Base-by-base conservation (phyloP, 2,888 invertebrate genomes). In the Acheta domesticus region DNA sequence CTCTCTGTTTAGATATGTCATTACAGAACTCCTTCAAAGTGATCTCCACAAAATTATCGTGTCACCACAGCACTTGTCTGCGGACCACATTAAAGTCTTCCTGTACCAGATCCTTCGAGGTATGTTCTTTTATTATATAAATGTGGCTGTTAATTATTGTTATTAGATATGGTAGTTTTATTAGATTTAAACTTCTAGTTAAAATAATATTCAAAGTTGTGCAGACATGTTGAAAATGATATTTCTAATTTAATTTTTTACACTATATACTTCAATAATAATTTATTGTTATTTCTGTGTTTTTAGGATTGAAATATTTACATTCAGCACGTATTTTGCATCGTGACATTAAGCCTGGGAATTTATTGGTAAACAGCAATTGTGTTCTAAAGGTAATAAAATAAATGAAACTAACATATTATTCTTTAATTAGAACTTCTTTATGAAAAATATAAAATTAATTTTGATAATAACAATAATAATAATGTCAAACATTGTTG, bases 11-110 rank as follows among this genome's bases (percentile, higher is more conserved):
- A 99, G 98, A 90, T 99, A 99, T 91, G 98, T 99, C 87, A 96
- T 99, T 89, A 99, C 99, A 84, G 99, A 99, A 90, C 92, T 99
- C 85, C 94, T 99, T 88, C 99, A 99, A 90, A 98, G 97, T 88
- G 99, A 99, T 92, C 92, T 99, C 85, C 99, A 99, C 91, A 99
- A 99, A 92, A 99, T 99, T 88, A 99, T 99, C 89, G 99, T 99
- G 85, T 99, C 99, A 84, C 98, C 98, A 83, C 99, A 99, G 89
- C 97, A 97, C 86, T 93, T 99, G 84, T 97, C 98, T 85, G 93
- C 98, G 84, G 99, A 99, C 90, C 99, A 99, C 92, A 98, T 99
- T 90, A 99, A 99, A 93, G 98, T 99, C 89, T 99, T 99, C 92
- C 95, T 99, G 86, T 99, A 99, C 90, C 99, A 99, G 91, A 99